A percentile compares a stretch with the other conserved stretches of the same genome.
These are phyloP conservation scores for Apostichopus californicus DNA, from an alignment of 35 echinoderm and acorn worm species.

Conservation along the genomic window DNA sequence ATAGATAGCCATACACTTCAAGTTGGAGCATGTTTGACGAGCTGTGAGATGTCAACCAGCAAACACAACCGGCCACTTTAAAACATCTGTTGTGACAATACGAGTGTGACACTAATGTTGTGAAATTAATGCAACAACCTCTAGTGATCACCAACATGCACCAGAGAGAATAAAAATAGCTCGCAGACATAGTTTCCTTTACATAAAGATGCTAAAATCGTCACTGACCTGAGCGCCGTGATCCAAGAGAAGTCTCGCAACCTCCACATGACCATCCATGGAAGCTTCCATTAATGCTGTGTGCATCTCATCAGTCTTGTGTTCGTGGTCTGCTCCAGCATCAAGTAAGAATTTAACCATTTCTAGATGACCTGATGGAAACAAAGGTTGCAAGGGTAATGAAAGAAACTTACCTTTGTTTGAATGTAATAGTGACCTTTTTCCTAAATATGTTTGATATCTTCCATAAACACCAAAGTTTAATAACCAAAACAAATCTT, in stretches of 20 bases:
- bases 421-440: too few relatives aligned
- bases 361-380: constrained; percentile 86
- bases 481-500: too few relatives aligned
- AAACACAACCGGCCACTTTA: too few relatives aligned
- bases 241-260: constrained; percentile 83
- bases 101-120: too few relatives aligned
- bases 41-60: too few relatives aligned
- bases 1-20: too few relatives aligned
- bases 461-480: too few relatives aligned
- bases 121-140: too few relatives aligned
- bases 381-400: neutral
- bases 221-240: constrained; percentile 85
- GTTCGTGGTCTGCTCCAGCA: constrained; percentile 94
- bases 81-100: too few relatives aligned
- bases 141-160: neutral
- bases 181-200: neutral
- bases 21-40: too few relatives aligned
- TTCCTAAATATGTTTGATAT: too few relatives aligned
- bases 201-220: neutral
- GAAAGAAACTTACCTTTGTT: too few relatives aligned
- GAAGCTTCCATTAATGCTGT: constrained; percentile 98
- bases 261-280: constrained; percentile 96
- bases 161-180: neutral
- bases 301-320: constrained; percentile 99
- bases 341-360: constrained; percentile 97